Evolutionary conservation across 2,888 invertebrate genomes (phyloP).

Genomic region (Standfussiana lucernea): DNA sequence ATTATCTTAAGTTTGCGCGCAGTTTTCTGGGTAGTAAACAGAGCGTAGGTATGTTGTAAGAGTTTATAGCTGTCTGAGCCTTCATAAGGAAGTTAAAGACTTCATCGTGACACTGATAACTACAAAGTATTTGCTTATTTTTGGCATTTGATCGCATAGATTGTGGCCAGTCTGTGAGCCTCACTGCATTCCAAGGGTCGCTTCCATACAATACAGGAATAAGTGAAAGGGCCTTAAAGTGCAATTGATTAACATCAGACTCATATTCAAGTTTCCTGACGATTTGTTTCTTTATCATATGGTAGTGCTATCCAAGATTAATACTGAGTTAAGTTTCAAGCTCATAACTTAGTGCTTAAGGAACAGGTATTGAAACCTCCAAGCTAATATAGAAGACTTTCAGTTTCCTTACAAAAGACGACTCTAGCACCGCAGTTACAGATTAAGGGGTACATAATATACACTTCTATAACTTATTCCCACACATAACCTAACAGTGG

Average conservation of each 20-base stretch:
- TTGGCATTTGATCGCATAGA: neutral
- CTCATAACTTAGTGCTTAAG: neutral
- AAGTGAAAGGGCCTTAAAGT: neutral
- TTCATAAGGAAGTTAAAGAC: neutral
- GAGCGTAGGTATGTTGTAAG: neutral
- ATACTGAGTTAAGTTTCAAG: neutral
- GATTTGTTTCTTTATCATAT: neutral
- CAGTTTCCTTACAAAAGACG: neutral
- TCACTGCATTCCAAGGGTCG: neutral
- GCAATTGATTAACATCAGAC: neutral
- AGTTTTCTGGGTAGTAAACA: neutral
- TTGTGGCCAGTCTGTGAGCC: neutral
- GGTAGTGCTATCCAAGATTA: neutral
- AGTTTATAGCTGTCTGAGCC: neutral
- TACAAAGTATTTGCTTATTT: neutral
- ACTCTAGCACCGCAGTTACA: too few relatives aligned
- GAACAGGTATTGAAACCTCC: neutral
- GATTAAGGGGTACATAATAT: neutral
- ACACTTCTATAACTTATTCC: neutral
- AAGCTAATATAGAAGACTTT: neutral
- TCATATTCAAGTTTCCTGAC: neutral
- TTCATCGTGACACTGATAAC: neutral
- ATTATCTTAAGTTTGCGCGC: constrained; percentile 36
- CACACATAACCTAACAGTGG: neutral
- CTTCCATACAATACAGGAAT: neutral